Conservation (phyloP, 2,797 vertebrate species). For the Pampus argenteus region DNA sequence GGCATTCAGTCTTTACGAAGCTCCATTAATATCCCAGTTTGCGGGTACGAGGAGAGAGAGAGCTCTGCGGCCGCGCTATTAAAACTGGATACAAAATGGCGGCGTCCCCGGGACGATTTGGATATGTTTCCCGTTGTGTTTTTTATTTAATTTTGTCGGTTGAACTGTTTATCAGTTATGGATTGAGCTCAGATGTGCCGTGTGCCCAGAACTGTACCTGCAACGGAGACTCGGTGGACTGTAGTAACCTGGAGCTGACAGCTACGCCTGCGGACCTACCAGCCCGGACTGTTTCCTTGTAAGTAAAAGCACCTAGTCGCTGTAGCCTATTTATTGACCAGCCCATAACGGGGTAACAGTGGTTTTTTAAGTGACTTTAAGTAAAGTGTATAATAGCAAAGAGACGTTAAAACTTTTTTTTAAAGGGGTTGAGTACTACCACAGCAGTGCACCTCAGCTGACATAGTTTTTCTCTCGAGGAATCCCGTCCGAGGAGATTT, state of each 20-base stretch:
- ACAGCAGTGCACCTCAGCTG: not conserved
- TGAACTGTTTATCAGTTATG: conserved; percentile 64
- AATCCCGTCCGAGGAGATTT: conserved; percentile 18
- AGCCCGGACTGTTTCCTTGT: conserved; percentile 87
- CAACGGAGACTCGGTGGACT: conserved; percentile 86
- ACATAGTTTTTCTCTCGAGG: conserved; percentile 5
- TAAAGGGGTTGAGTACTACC: not conserved
- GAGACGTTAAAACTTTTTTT: not conserved
- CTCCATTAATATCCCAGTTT: conserved; percentile 59
- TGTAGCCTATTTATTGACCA: conserved; percentile 69
- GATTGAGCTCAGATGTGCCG: conserved; percentile 65
- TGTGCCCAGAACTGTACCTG: conserved; percentile 90
- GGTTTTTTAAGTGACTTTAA: no score
- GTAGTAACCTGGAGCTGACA: conserved; percentile 86
- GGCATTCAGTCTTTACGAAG: conserved; percentile 24
- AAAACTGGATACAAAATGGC: conserved; percentile 90
- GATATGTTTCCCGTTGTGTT: conserved; percentile 74
- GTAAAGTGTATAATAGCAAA: not conserved
- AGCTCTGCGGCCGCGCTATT: conserved; percentile 79
- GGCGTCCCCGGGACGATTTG: conserved; percentile 82
- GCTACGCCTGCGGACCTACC: conserved; percentile 88
- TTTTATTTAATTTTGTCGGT: conserved; percentile 81
- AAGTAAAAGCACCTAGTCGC: conserved; percentile 76
- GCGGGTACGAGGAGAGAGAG: conserved; percentile 70
- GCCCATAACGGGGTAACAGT: conserved; percentile 55